phyloP scores from a whole-genome alignment of 2,113 vertebrate species.

The Pelobates fuscus region DNA sequence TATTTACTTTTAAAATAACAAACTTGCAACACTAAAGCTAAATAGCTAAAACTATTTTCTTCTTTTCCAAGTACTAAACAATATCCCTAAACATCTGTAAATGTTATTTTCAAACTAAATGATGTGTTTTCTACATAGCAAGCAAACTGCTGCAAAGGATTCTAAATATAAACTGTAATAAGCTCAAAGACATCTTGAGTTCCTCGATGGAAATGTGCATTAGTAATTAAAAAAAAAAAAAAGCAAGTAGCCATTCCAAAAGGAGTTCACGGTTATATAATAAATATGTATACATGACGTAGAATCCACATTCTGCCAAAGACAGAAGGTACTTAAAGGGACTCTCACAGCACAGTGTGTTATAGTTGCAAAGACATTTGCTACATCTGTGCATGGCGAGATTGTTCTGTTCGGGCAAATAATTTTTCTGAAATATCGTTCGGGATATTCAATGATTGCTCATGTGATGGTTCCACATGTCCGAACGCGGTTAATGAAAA shows the following conservation, averaged over 20 bases:
- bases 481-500: too few species aligned
- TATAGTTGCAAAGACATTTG: too few species aligned
- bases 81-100: neutral
- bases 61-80: neutral
- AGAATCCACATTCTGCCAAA: neutral
- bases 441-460: too few species aligned
- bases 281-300: neutral
- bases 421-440: too few species aligned
- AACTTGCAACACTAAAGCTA: too few species aligned
- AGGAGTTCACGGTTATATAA: neutral
- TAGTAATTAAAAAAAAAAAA: neutral
- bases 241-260: neutral
- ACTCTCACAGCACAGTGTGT: too few species aligned
- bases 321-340: too few species aligned
- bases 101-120: conserved; percentile 6
- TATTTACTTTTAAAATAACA: too few species aligned
- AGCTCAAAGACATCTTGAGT: neutral
- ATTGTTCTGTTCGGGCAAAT: too few species aligned
- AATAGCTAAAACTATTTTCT: too few species aligned
- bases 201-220: conserved; percentile 7
- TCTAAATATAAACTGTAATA: conserved; percentile 17
- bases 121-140: conserved; percentile 2
- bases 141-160: neutral
- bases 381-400: too few species aligned
- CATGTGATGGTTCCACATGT: too few species aligned